Conservation (phyloP, 2,113 vertebrate species). For the Emydura subglobosa region DNA sequence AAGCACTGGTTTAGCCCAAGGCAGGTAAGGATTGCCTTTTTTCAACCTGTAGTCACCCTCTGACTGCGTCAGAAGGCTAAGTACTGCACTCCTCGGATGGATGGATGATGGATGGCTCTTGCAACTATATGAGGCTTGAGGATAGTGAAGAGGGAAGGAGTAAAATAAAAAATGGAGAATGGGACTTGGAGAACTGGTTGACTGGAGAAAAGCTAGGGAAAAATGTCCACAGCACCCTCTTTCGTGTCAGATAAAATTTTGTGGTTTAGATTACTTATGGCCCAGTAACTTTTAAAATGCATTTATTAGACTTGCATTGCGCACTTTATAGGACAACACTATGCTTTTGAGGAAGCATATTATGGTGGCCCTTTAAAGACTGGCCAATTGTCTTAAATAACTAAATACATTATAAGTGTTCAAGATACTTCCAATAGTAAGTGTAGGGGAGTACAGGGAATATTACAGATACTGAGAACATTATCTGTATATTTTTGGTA, state of each 20-base stretch:
- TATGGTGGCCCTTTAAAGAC: not conserved
- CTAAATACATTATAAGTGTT: not conserved
- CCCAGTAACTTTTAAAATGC: rapidly evolving
- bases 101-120: not conserved
- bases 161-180: rapidly evolving
- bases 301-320: not conserved
- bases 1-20: not conserved
- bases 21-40: not conserved
- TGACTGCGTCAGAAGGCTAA: not conserved
- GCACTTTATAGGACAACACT: rapidly evolving
- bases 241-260: not conserved
- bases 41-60: not conserved
- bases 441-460: rapidly evolving
- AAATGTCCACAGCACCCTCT: not conserved
- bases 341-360: too few species aligned
- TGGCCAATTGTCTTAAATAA: rapidly evolving
- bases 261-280: not conserved
- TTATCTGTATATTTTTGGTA: not conserved
- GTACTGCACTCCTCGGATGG: not conserved
- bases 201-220: rapidly evolving
- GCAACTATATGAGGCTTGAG: not conserved
- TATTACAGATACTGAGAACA: not conserved
- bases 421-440: not conserved
- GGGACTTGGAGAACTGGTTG: not conserved
- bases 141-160: not conserved